Evolutionary conservation across 2,113 vertebrate genomes (phyloP), one percentile per base, ranked within the genome.

Genomic region (Corapipo altera): DNA sequence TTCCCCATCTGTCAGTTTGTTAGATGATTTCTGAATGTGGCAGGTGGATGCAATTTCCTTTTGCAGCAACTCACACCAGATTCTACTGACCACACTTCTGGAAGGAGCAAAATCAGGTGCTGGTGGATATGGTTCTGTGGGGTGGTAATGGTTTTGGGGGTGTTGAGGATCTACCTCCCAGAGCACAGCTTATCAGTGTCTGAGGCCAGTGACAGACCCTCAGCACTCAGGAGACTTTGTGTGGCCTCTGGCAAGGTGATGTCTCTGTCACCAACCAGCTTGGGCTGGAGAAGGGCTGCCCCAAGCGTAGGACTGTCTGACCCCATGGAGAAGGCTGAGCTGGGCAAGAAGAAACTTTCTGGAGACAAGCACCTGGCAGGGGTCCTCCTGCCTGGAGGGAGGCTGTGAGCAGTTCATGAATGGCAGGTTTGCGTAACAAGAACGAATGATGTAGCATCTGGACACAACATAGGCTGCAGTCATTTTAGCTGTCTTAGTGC

Each of bases 241-340:
- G 30, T 55, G 27, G 30, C 16, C 3, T 48, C 52, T 76, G 67
- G 18, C 6, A 3, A 46, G 33, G 22, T 30, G 26, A 21, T 9
- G 13, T 37, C 15, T 83, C 48, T 59, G 24, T 35, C 8, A 15
- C 8, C 27, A 77, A 26, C 26, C 26, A 37, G 28, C 28, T 15
- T 20, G 15, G 43, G 23, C 30, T 37, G 3, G 1, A 74, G 24
- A 30, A 62, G n/a, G 14, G 12, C 67, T 72, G 19, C 27, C 51
- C 46, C 0, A 5, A 17, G 21, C 1, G 0, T 43, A 19, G 41
- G 46, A 41, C 73, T 2, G 2, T 26, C 20, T 71, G 43, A 46
- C 15, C 13, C 51, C 10, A 6, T 30, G 20, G 33, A 57, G 32
- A 74, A 66, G 55, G 28, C 59, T 91, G 85, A 91, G 17, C 32